Evolutionary conservation across 2,113 vertebrate species (phyloP), one percentile per base, ranked within the genome.

Genomic region (Hippolais icterina): DNA sequence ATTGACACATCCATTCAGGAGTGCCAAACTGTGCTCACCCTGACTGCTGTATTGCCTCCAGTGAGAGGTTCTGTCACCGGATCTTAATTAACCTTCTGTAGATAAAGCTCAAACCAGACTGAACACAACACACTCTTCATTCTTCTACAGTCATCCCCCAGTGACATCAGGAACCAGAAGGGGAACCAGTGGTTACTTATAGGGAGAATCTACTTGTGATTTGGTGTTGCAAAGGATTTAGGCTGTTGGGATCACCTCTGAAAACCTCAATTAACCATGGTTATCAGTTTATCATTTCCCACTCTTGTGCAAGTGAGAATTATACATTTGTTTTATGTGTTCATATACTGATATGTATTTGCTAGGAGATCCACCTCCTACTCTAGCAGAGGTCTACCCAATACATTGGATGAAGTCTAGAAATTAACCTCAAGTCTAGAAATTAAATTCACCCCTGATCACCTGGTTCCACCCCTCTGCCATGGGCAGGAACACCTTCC

Each of bases 51-150:
- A 65, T 54, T 87, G 74, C 71, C 89, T 84, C 66, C 69, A 89
- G 76, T 63, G 64, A 94, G 90, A 89, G 79, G 18, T 56, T 92
- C 64, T 93, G 85, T 90, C 90, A 71, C 76, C 0, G 1, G 79
- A 60, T 93, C 76, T 93, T 93, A 93, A 92, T 97, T 95, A 93
- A 90, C 31, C n/a, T 56, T 33, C 47, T 71, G 64, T n/a, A 90
- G 84, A 60, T 64, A 83, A 90, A 93, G 44, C 76, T 77, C 47
- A 57, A 90, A 87, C 22, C 75, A 90, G 82, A 74, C 19, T 70
- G 94, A 91, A 64, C 47, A 83, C 75, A 93, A 12, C 56, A 81
- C 14, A 20, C 80, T 85, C 56, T 78, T 85, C 64, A 71, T 21
- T 80, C 37, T 61, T 68, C 46, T 77, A 11, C 46, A 71, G 35